Conservation (phyloP, 2,888 invertebrate species). For the Fragum fragum region DNA sequence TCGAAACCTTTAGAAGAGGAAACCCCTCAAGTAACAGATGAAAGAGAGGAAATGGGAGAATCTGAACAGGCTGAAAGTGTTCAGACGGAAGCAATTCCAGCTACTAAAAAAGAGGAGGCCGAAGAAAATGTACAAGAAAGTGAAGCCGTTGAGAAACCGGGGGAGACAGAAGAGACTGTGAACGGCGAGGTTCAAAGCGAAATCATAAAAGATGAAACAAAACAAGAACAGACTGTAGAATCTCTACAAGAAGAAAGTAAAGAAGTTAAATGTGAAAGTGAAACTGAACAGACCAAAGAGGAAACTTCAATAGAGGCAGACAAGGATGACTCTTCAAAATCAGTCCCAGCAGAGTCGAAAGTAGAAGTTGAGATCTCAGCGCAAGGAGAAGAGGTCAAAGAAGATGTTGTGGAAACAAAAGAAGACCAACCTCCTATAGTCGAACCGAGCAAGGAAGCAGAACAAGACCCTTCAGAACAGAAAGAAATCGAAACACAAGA, state of each 20-base stretch:
- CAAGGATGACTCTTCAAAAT: slow-evolving; percentile 2
- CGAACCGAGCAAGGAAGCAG: not conserved
- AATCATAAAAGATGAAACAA: slow-evolving; percentile 14
- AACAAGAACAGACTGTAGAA: not conserved
- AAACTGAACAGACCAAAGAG: slow-evolving; percentile 7
- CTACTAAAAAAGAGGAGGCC: not conserved
- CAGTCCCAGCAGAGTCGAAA: not conserved
- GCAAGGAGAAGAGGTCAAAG: not conserved
- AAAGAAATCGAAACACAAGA: not conserved
- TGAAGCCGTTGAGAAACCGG: slow-evolving; percentile 1
- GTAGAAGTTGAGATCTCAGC: not conserved
- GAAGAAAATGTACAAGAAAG: not conserved
- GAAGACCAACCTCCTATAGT: not conserved
- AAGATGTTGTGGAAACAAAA: not conserved
- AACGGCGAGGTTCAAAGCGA: not conserved
- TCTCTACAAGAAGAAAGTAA: not conserved
- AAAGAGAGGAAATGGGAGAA: not conserved
- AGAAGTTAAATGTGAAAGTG: not conserved
- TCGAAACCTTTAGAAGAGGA: too few relatives aligned
- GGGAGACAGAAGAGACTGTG: not conserved
- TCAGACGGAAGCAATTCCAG: not conserved
- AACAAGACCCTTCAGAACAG: not conserved
- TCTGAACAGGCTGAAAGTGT: not conserved
- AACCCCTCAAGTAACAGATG: not conserved
- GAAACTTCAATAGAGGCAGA: not conserved